phyloP scores from a whole-genome alignment of 2,888 invertebrate species.

The Eupithecia exiguata region DNA sequence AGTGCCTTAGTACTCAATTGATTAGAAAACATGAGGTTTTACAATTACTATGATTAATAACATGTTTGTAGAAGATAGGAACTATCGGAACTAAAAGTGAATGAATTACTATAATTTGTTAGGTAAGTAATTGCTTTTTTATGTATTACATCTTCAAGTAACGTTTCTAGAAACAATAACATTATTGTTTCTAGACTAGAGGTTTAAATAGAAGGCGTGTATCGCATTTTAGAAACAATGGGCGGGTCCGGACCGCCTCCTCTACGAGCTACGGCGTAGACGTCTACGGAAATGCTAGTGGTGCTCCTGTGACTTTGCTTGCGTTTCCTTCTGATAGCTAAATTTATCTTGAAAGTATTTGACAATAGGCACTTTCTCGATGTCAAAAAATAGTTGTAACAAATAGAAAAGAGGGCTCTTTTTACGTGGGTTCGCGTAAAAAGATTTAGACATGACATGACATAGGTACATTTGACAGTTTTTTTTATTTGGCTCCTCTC shows the following conservation, averaged over 20 bases:
- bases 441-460: too few relatives aligned
- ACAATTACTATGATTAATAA: neutral
- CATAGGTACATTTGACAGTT: too few relatives aligned
- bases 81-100: too few relatives aligned
- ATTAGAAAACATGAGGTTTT: neutral
- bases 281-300: slow-evolving; percentile 27
- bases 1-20: neutral
- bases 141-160: neutral
- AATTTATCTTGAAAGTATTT: neutral
- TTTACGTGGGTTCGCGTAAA: too few relatives aligned
- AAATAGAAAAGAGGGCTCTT: neutral
- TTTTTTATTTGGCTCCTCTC: too few relatives aligned
- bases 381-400: neutral
- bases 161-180: neutral
- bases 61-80: neutral
- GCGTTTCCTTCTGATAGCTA: neutral
- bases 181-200: slow-evolving; percentile 1
- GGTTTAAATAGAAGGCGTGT: slow-evolving; percentile 51
- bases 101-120: too few relatives aligned
- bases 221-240: slow-evolving; percentile 48
- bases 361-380: neutral
- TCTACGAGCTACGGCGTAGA: slow-evolving; percentile 65
- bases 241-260: slow-evolving; percentile 55
- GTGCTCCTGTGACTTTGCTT: neutral
- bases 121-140: too few relatives aligned